Base-by-base conservation (phyloP, 2,888 invertebrate genomes). In the Mactromeris polynyma region DNA sequence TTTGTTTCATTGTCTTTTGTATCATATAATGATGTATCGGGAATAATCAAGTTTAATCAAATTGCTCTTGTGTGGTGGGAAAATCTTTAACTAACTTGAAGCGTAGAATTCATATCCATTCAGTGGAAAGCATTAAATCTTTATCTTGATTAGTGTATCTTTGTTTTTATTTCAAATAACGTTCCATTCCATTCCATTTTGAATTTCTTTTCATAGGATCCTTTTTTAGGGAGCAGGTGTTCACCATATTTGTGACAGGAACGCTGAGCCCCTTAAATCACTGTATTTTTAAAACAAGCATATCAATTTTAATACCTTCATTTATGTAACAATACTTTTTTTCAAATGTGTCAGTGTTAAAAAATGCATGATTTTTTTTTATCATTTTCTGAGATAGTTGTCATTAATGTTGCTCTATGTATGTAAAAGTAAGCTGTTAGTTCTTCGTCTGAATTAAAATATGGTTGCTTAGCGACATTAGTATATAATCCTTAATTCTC, bases 41-140 rank as follows among this genome's bases (percentile, higher is more conserved):
- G 46, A 58, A 84, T 58, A 78, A 86, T 82, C 83, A 86, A 83
- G 51, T 84, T 81, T 78, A 58, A 83, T 84, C 80, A 58, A 79
- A 46, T 33, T 40, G 81, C 80, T 81, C 83, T 51, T 51, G 73
- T 85, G 85, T 81, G 90, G 90, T 90, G 90, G 90, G 90, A 90
- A 90, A 84, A 84, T 81, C 38, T 81, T 73, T 69, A 58, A 83
- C 82, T 54, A 87, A 83, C 87, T 83, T 40, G 11, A 21, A 58
- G 33, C 14, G 77, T 21, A 40, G 33, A 77, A 73, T 73, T 64
- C 58, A 80, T 64, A 58, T 42, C 26, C 64, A 78, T 31, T 83
- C 46, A 83, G 19, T 80, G 83, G 83, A 83, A 82, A 87, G 64
- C 82, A 82, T 82, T 83, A 58, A 69, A 79, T 40, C 21, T 26